Conservation (phyloP, 2,113 vertebrate species). For the Alosa alosa region DNA sequence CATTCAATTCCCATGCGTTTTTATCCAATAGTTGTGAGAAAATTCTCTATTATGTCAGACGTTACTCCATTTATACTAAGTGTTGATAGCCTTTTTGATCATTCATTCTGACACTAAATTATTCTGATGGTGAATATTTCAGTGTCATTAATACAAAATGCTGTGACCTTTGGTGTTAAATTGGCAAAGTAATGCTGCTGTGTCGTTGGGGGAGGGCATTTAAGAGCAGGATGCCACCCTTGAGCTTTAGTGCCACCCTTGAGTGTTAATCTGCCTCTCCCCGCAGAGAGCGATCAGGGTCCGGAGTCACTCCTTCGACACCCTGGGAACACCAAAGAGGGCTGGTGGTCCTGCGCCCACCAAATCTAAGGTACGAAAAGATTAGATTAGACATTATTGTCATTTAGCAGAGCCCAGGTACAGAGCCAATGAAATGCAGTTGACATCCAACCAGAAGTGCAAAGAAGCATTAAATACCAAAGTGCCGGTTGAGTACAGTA, state of each 20-base stretch:
- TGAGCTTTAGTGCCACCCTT: slow-evolving; percentile 45
- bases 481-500: no score
- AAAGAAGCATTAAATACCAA: no score
- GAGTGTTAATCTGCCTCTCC: slow-evolving; percentile 55
- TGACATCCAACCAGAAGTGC: no score
- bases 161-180: not conserved
- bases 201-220: not conserved
- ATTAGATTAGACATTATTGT: no score
- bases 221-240: not conserved
- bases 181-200: not conserved
- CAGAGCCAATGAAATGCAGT: no score
- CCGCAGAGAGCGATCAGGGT: slow-evolving; percentile 84
- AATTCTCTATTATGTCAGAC: no score
- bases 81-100: no score
- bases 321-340: slow-evolving; percentile 72
- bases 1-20: not conserved
- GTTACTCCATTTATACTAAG: no score
- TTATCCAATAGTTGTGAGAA: not conserved
- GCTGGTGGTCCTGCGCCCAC: slow-evolving; percentile 48
- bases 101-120: not conserved
- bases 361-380: slow-evolving; percentile 59
- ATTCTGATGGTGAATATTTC: not conserved
- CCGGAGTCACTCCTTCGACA: slow-evolving; percentile 86
- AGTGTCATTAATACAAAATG: not conserved
- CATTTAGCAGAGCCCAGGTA: no score